A percentile compares a stretch with the other conserved stretches of the same genome.
Conservation (phyloP, 2,888 invertebrate genomes). For the Hybos culiciformis region DNA sequence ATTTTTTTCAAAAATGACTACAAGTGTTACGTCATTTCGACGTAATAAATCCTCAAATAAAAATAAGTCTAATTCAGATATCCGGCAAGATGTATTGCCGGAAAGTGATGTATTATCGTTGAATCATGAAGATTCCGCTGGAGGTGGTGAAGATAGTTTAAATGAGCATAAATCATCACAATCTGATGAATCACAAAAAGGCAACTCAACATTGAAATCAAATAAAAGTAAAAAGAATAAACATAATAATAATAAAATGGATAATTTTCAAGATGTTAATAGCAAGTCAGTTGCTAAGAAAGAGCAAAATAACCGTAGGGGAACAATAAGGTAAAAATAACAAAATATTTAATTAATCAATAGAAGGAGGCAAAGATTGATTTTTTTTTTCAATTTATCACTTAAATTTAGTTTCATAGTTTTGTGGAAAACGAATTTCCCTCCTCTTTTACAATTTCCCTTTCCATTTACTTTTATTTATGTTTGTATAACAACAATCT, state of each 20-base stretch:
- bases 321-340: slow-evolving; percentile 30
- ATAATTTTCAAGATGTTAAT: slow-evolving; percentile 1
- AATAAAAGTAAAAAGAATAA: background rate
- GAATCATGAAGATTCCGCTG: slow-evolving; percentile 3
- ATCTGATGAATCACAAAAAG: background rate
- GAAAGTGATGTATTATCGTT: slow-evolving; percentile 6
- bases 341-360: too few relatives aligned
- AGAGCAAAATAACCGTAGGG: slow-evolving; percentile 32
- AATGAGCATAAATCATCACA: slow-evolving; percentile 13
- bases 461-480: too few relatives aligned
- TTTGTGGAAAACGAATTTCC: too few relatives aligned
- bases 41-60: slow-evolving; percentile 32
- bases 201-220: background rate
- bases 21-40: slow-evolving; percentile 32
- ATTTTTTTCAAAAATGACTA: slow-evolving; percentile 32
- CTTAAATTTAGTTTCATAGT: too few relatives aligned
- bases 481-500: too few relatives aligned
- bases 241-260: background rate
- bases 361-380: too few relatives aligned
- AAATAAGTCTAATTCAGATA: slow-evolving; percentile 31
- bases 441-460: too few relatives aligned
- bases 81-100: slow-evolving; percentile 23
- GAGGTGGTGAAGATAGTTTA: slow-evolving; percentile 1
- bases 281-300: slow-evolving; percentile 24
- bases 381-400: too few relatives aligned